Percentiles rank a stretch among this genome's conserved stretches.
These are phyloP conservation scores for Pelobates fuscus DNA, from an alignment of 2,113 vertebrate species.

Conservation along the genomic window DNA sequence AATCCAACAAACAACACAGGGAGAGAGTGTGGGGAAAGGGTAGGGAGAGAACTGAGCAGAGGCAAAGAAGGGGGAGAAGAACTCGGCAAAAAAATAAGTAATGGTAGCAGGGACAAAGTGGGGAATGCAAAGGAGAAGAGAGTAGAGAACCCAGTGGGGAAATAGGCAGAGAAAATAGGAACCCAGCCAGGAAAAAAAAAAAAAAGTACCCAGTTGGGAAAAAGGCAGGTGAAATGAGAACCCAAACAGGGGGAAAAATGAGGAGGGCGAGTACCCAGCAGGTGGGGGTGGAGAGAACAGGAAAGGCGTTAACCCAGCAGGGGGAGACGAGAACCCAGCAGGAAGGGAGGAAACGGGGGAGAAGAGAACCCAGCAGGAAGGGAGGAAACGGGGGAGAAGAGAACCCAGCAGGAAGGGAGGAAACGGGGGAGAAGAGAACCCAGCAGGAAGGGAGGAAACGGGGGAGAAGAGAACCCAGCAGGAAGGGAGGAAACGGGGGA, in stretches of 20 bases:
- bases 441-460: too few relatives aligned
- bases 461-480: too few relatives aligned
- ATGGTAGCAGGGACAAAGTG: background rate
- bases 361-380: conserved; percentile 28
- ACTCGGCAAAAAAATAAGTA: too few relatives aligned
- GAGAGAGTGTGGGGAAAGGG: too few relatives aligned
- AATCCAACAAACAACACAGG: too few relatives aligned
- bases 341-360: background rate
- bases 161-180: background rate
- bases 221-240: background rate
- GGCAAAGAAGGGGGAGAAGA: too few relatives aligned
- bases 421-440: too few relatives aligned
- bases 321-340: background rate
- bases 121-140: background rate
- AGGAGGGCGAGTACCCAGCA: background rate
- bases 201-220: background rate
- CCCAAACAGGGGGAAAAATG: background rate
- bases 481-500: too few relatives aligned
- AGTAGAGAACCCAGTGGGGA: background rate
- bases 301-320: background rate
- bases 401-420: background rate
- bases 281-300: background rate
- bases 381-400: background rate
- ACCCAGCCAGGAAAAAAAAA: background rate
- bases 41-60: conserved; percentile 24